Evolutionary conservation across 2,888 invertebrate species (phyloP).

Genomic region (Acanthococcus lagerstroemiae): DNA sequence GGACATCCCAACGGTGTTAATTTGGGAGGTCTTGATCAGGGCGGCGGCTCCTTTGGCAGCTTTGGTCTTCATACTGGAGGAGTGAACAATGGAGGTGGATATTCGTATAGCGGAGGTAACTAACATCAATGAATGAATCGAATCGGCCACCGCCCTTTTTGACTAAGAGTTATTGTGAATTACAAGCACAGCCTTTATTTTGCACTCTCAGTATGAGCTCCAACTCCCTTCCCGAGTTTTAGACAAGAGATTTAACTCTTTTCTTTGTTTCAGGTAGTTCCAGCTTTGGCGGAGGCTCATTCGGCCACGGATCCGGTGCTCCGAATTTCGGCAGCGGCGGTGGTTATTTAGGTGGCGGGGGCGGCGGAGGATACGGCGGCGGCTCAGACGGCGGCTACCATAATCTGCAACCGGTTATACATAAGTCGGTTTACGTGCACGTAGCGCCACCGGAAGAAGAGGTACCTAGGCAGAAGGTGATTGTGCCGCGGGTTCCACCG

Average conservation of each 20-base stretch:
- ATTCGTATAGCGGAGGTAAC: too few relatives aligned
- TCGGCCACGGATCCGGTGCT: neutral
- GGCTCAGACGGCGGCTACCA: slow-evolving; percentile 6
- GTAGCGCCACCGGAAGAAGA: slow-evolving; percentile 38
- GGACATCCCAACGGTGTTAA: too few relatives aligned
- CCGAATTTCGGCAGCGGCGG: slow-evolving; percentile 1
- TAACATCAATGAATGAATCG: too few relatives aligned
- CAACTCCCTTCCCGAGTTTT: too few relatives aligned
- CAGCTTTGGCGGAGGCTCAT: neutral
- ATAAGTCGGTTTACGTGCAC: slow-evolving; percentile 38
- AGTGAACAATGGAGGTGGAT: too few relatives aligned
- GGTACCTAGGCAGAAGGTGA: slow-evolving; percentile 36
- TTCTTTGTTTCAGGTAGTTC: neutral
- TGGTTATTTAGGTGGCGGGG: neutral
- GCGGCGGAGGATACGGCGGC: slow-evolving; percentile 18
- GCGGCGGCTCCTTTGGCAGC: too few relatives aligned
- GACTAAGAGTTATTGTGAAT: too few relatives aligned
- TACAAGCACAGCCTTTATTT: too few relatives aligned
- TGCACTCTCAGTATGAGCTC: too few relatives aligned
- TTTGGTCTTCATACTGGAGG: too few relatives aligned
- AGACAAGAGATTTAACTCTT: neutral
- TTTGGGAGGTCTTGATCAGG: too few relatives aligned
- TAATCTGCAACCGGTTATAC: slow-evolving; percentile 35
- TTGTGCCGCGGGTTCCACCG: slow-evolving; percentile 36
- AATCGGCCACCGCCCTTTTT: too few relatives aligned